Base-by-base conservation (phyloP, 2,797 vertebrate species). In the Loris lydekkerianus region DNA sequence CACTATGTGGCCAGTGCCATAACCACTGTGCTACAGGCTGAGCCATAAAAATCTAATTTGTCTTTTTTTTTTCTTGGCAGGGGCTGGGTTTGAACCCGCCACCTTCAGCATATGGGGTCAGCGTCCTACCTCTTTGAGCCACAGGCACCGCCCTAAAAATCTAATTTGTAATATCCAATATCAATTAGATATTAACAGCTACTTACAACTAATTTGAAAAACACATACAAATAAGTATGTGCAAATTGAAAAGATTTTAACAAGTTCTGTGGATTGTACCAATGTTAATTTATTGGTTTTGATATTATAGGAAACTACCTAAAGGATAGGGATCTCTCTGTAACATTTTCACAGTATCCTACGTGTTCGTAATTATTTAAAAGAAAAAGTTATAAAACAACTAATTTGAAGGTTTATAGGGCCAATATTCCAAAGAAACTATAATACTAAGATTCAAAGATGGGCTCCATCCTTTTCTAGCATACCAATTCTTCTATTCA, bases 191-290 rank as follows among this genome's bases (percentile, higher is more conserved):
- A 93, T 13, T 43, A 77, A 89, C 5, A n/a, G 63, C 72, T 61
- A 84, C 61, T 86, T 61, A 85, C 58, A n/a, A 67, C 25, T 53
- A 82, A 92, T 67, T 23, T 75, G 40, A 88, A 95, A 95, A 14
- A 81, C 7, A 94, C 5, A 80, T 8, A 89, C 14, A 63, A 49
- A 13, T 13, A 31, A 34, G 17, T 82, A 56, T 29, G 10, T 18
- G 0, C 40, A 78, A 94, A 90, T 4, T n/a, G 46, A 27, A 63
- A 10, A 77, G 34, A 76, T 88, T 10, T 40, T 17, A 75, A 31
- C 69, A 43, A 85, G 25, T 56, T 27, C 21, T 61, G 31, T n/a
- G 34, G 29, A 40, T 25, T 83, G 11, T 63, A 76, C 29, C 60
- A n/a, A n/a, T 18, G 29, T 58, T 60, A 56, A 78, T 17, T 81